Base-by-base conservation (phyloP, 2,888 invertebrate species). In the Ephialtes manifestator region DNA sequence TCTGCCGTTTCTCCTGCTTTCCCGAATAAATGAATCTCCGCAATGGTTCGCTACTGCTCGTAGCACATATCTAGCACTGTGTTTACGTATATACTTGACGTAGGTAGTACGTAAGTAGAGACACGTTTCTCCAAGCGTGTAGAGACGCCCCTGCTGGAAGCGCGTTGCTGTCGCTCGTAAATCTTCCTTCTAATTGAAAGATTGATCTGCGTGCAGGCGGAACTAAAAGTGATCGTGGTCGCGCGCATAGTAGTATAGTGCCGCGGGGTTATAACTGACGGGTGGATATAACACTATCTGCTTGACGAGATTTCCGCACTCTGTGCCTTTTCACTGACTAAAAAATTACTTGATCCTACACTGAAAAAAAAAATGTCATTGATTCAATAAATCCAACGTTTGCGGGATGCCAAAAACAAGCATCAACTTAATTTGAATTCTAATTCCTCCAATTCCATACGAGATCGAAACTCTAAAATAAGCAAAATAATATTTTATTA, bases 151-250 rank as follows among this genome's bases (percentile, higher is more conserved):
- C 84, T 74, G 78, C 63, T 79, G 71, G 75, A 58, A 81, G 87
- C 86, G 87, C 84, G 88, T 87, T 87, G 86, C 84, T 85, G 85
- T 80, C 67, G 85, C 67, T 88, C 89, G 88, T 92, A 92, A 92
- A 92, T 92, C 91, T 79, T 80, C 20, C 76, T 78, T 89, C 89
- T 92, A 92, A 92, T 92, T 93, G 92, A 91, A 91, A 91, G 92
- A 92, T 91, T 90, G 92, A 92, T 90, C 91, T 87, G 87, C 87
- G 84, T 87, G 85, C 85, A 82, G 88, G 87, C 88, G 90, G 89
- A 90, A 89, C 89, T 88, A 88, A 90, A 88, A 89, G 89, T 86
- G 86, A 88, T 88, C 88, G 87, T 84, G 87, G 87, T 72, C 72
- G 80, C 53, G 79, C 60, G 75, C 15, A 67, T 81, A 77, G 79